Conservation (phyloP, 2,888 invertebrate species). For the Andricus quercusramuli region DNA sequence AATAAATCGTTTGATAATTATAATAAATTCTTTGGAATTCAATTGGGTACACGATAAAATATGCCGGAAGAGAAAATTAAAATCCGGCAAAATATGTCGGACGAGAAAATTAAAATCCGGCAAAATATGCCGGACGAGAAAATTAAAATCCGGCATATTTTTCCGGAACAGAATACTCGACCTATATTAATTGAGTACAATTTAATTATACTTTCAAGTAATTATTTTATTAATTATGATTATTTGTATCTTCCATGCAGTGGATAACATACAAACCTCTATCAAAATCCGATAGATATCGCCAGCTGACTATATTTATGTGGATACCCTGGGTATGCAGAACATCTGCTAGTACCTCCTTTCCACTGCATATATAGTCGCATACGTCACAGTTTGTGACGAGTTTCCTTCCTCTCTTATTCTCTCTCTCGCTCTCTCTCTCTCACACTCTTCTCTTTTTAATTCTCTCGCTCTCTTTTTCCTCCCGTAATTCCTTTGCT, state of each 20-base stretch:
- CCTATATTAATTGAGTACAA: no score
- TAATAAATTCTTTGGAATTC: no score
- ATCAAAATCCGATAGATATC: neutral
- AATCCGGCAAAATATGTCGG: no score
- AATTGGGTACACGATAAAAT: no score
- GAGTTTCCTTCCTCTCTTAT: neutral
- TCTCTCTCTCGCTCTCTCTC: neutral
- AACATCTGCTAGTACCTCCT: neutral
- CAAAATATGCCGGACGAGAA: no score
- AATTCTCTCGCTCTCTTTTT: neutral
- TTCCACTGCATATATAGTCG: neutral
- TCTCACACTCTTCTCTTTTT: neutral
- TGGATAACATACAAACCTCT: neutral
- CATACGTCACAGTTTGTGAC: slow-evolving; percentile 26
- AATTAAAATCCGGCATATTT: no score
- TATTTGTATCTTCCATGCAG: neutral
- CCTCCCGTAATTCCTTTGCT: neutral
- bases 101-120: no score
- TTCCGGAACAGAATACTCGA: no score
- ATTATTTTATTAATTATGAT: neutral
- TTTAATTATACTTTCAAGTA: neutral
- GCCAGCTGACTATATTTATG: slow-evolving; percentile 6
- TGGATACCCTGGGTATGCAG: neutral
- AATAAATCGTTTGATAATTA: no score
- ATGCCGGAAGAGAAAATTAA: no score